A percentile compares a stretch with the other conserved stretches of the same genome.
These are phyloP conservation scores for Hafferia zeledoni DNA, from an alignment of 2,797 vertebrate species.

Conservation along the genomic window DNA sequence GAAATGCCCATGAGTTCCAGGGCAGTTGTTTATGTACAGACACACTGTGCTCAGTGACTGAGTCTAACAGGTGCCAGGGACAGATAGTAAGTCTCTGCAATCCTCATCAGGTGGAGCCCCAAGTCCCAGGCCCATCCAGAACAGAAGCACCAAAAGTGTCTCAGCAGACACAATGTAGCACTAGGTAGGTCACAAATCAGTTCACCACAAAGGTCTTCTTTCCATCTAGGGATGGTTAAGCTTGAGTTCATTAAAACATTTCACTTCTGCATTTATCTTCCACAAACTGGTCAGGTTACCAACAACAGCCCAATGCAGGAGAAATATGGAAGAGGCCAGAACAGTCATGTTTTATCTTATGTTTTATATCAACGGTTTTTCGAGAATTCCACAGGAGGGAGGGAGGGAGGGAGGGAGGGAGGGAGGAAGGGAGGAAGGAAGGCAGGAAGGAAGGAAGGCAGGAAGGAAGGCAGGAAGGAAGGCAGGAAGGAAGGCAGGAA, in stretches of 20 bases:
- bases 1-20: background rate
- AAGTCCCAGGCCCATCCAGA: background rate
- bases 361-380: background rate
- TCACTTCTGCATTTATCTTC: background rate
- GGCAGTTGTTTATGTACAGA: background rate
- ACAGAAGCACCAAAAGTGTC: fast-evolving
- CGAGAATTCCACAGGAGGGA: background rate
- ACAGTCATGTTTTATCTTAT: background rate
- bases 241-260: background rate
- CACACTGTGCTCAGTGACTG: background rate
- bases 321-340: background rate
- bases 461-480: background rate
- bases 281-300: background rate
- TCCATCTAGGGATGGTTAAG: background rate
- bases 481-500: background rate
- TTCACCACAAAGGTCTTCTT: background rate
- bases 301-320: fast-evolving
- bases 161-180: background rate
- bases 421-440: background rate
- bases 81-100: background rate
- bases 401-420: background rate
- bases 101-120: background rate
- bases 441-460: background rate
- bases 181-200: background rate
- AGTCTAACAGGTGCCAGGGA: background rate